Percentiles rank a stretch among this genome's conserved stretches.
Conservation (phyloP, 2,797 vertebrate genomes). For the Onychomys leucogaster region DNA sequence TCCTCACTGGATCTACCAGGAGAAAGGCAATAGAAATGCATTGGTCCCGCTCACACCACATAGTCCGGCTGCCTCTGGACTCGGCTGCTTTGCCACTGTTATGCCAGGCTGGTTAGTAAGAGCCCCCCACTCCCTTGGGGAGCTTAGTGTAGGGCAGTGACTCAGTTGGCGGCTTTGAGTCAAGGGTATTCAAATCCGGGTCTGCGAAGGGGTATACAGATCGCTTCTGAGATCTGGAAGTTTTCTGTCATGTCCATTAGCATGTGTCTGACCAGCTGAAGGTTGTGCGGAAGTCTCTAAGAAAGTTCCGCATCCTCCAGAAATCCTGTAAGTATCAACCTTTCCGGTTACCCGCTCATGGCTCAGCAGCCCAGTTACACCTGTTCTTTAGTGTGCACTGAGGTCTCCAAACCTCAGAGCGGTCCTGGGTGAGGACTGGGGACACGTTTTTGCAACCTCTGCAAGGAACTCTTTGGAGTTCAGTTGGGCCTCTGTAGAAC, state of each 20-base stretch:
- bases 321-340: not conserved
- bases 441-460: not conserved
- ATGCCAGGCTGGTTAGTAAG: too few relatives aligned
- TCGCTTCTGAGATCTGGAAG: not conserved
- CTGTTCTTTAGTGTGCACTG: not conserved
- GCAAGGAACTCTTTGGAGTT: not conserved
- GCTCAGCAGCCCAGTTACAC: not conserved
- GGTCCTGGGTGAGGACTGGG: not conserved
- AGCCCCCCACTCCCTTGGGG: not conserved
- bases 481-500: not conserved
- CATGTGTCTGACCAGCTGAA: not conserved
- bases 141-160: not conserved
- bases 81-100: not conserved
- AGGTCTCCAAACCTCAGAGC: not conserved
- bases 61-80: not conserved
- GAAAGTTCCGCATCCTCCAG: not conserved
- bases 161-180: not conserved
- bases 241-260: not conserved
- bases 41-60: not conserved
- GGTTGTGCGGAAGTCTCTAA: not conserved
- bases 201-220: not conserved
- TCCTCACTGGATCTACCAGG: not conserved
- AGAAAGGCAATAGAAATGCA: not conserved
- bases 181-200: not conserved
- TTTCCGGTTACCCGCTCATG: accelerated